Conservation (phyloP, 2,113 vertebrate species). For the Vireo altiloquus region DNA sequence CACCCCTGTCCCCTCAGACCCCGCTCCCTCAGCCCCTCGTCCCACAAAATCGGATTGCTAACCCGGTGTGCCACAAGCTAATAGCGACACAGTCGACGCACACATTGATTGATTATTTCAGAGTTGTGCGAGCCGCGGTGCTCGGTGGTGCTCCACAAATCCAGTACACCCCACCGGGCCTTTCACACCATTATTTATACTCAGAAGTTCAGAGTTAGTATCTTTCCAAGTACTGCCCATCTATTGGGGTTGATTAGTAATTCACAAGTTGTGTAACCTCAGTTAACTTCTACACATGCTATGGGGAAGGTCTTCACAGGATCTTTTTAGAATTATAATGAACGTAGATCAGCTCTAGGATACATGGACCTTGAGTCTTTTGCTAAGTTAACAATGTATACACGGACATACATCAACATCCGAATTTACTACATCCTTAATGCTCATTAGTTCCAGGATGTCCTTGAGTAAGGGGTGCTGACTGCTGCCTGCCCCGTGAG, state of each 20-base stretch:
- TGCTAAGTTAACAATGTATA: not conserved
- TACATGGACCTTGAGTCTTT: not conserved
- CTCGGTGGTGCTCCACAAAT: not conserved
- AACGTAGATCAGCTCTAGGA: not conserved
- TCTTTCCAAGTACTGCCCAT: not conserved
- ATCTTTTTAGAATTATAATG: not conserved
- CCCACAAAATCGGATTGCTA: not conserved
- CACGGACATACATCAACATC: not conserved
- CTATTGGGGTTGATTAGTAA: not conserved
- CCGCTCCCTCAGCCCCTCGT: not conserved
- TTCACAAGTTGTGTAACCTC: not conserved
- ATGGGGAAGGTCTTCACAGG: not conserved
- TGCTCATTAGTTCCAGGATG: not conserved
- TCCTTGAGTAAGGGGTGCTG: not conserved
- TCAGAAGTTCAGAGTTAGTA: not conserved
- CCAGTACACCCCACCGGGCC: not conserved
- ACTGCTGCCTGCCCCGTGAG: not conserved
- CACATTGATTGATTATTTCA: not conserved
- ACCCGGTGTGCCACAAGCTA: not conserved
- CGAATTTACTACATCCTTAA: not conserved
- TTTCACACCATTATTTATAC: not conserved
- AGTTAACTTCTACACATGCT: not conserved
- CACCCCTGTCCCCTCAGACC: not conserved
- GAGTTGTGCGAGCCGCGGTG: accelerated
- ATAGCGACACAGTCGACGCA: accelerated